Evolutionary conservation across 1,140 invertebrate genomes (phyloP), one percentile per base, ranked within the genome.

Genomic region (Drosophila sulfurigaster): DNA sequence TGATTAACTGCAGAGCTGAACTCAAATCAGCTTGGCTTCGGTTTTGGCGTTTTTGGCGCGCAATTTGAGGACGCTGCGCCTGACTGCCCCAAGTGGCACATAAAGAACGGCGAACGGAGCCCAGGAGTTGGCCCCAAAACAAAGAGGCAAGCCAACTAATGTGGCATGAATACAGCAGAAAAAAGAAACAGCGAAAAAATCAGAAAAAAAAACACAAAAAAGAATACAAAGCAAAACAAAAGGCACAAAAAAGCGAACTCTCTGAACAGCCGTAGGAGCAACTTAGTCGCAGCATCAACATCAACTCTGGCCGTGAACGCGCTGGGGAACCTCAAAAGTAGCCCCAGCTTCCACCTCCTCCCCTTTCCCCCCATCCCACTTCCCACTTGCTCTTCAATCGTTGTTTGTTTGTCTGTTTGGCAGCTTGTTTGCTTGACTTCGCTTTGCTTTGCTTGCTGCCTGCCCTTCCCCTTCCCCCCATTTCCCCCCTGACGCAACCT

Each of bases 1-100:
- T 63, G 49, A 64, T 45, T 45, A 63, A 38, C 5, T 13, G 38
- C 56, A 35, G 3, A 58, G 35, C 57, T 48, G 28, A 48, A 49
- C 77, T 59, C 69, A 65, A 58, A 45, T 75, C 65, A 60, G 78
- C 56, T 81, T 81, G 57, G 72, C 63, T 65, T 58, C 52, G 8
- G 66, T 71, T 75, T 38, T 58, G 8, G 66, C 75, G 72, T 38
- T 32, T 85, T 85, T 86, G 82, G 82, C 82, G 82, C 70, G 82
- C 79, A 79, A 72, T 76, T 75, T 49, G 43, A 54, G 56, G 56
- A 66, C 16, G 46, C 57, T 25, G 74, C 63, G 70, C 75, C 78
- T 85, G 82, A 82, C 82, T 60, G 82, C 82, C 82, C 59, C 82
- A 59, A 85, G 82, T 86, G 75, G 52, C 82, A 72, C 82, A 82